Conservation (phyloP, 2,888 invertebrate species). For the Drosophila peninsularis region DNA sequence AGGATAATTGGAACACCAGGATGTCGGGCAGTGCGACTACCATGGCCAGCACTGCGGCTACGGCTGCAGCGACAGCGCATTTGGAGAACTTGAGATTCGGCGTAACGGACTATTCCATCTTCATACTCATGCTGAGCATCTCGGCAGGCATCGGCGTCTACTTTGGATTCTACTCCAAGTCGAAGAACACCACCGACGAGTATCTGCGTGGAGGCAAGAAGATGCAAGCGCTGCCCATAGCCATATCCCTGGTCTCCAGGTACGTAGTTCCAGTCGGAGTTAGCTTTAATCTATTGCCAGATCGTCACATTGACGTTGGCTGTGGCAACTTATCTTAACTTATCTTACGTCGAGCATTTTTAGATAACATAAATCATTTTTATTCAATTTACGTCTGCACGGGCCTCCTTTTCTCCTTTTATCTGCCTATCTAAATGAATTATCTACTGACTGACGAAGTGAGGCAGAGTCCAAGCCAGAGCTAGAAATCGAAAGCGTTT, state of each 20-base stretch:
- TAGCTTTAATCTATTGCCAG: constrained; percentile 15
- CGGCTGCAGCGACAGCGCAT: constrained; percentile 3
- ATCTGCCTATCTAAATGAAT: neutral
- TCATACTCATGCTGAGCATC: constrained; percentile 85
- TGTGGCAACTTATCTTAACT: constrained; percentile 1
- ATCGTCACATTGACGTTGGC: too few species aligned
- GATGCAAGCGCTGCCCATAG: constrained; percentile 87
- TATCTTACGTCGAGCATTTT: constrained; percentile 2
- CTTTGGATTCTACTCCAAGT: constrained; percentile 86
- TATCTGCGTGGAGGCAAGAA: constrained; percentile 87
- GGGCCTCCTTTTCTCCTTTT: constrained; percentile 1
- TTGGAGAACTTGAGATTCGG: constrained; percentile 73
- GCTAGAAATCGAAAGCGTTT: neutral
- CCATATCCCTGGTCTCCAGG: constrained; percentile 87
- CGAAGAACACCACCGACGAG: constrained; percentile 86
- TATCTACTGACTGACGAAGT: too few species aligned
- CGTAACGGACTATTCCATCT: constrained; percentile 86
- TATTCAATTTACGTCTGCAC: neutral
- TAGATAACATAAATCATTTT: neutral
- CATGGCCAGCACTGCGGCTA: constrained; percentile 19
- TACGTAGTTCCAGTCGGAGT: constrained; percentile 33
- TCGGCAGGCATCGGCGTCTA: constrained; percentile 87
- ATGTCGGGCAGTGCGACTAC: constrained; percentile 37
- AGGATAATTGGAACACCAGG: constrained; percentile 3
- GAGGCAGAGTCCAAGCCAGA: neutral